Conservation (phyloP, 1,140 invertebrate genomes). For the Trachymyrmex septentrionalis region DNA sequence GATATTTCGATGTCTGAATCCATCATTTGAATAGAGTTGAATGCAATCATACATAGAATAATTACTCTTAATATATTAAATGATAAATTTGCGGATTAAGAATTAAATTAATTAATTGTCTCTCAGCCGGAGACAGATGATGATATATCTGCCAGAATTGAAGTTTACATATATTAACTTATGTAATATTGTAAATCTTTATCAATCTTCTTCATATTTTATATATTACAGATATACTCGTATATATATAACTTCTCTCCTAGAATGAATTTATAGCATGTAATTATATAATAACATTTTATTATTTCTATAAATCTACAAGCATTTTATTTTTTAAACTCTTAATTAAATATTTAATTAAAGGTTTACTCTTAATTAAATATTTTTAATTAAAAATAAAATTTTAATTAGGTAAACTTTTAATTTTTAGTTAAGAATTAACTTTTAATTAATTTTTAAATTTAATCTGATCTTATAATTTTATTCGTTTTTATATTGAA, state of each 20-base stretch:
- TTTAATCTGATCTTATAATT: background rate
- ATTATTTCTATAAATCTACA: background rate
- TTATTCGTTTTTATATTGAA: background rate
- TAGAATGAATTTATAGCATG: background rate
- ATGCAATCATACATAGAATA: conserved; percentile 22
- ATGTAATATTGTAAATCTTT: background rate
- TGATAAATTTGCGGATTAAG: conserved; percentile 40
- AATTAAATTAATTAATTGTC: conserved; percentile 18
- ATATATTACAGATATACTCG: background rate
- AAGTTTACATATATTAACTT: conserved; percentile 22
- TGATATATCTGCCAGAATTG: conserved; percentile 18
- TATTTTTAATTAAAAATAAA: too few species aligned
- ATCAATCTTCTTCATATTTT: conserved; percentile 12
- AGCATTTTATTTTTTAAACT: background rate
- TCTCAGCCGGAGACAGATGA: background rate
- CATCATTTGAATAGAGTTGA: conserved; percentile 38
- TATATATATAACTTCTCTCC: background rate
- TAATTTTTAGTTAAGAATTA: too few species aligned
- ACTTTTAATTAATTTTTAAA: background rate
- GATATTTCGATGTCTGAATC: conserved; percentile 23
- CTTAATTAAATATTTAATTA: conserved; percentile 3
- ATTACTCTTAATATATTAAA: conserved; percentile 27
- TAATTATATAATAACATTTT: background rate
- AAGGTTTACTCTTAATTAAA: too few species aligned
- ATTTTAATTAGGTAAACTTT: too few species aligned